Conservation (phyloP, 2,113 vertebrate genomes). For the Procavia capensis region DNA sequence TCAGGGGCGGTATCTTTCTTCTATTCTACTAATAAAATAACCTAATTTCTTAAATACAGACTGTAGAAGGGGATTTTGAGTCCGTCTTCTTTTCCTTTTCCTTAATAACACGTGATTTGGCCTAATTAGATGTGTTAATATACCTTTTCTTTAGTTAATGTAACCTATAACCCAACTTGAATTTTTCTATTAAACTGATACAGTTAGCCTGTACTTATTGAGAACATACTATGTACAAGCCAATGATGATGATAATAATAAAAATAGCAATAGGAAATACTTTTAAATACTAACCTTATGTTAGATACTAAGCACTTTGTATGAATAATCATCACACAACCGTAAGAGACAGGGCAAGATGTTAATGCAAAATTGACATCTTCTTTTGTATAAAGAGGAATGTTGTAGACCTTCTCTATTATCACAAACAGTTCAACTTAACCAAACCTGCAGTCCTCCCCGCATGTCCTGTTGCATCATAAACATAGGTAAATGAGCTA, state of each 20-base stretch:
- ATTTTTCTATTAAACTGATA: not conserved
- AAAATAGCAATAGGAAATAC: not conserved
- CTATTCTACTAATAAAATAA: slow-evolving; percentile 79
- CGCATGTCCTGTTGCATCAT: slow-evolving; percentile 22
- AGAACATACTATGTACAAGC: not conserved
- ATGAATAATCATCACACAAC: slow-evolving; percentile 3
- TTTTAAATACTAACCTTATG: not conserved
- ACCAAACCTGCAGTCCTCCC: not conserved
- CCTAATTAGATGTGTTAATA: not conserved
- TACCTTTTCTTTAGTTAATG: slow-evolving; percentile 13
- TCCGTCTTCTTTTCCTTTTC: not conserved
- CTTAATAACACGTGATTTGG: slow-evolving; percentile 32
- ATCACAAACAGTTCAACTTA: not conserved
- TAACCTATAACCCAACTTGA: not conserved
- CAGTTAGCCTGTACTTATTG: not conserved
- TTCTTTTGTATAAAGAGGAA: slow-evolving; percentile 8
- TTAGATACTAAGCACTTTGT: not conserved
- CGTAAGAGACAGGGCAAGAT: not conserved
- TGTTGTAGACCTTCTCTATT: not conserved
- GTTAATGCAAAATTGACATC: not conserved
- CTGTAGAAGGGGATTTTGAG: not conserved
- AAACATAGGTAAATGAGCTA: not conserved
- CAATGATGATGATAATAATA: not conserved
- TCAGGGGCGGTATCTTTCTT: slow-evolving; percentile 75
- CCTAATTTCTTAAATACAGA: slow-evolving; percentile 72